phyloP scores from a whole-genome alignment of 2,888 invertebrate genomes.

The Gastracanthus pulcherrimus region DNA sequence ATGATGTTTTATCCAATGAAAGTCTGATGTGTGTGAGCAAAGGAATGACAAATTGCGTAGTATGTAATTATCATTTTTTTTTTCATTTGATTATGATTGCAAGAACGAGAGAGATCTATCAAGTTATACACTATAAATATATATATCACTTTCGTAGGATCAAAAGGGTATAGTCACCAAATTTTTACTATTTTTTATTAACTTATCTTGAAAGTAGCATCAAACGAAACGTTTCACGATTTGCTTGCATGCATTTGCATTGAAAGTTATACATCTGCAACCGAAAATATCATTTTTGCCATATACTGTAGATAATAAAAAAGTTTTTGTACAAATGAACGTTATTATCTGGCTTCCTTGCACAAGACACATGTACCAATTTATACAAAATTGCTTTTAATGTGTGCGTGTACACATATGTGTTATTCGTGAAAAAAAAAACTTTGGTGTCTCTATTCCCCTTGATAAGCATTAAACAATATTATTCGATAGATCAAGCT shows the following conservation, averaged over 20 bases:
- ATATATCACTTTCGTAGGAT: slow-evolving; percentile 26
- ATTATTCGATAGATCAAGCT: slow-evolving; percentile 46
- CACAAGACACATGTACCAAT: slow-evolving; percentile 32
- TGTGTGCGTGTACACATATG: slow-evolving; percentile 48
- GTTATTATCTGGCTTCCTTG: slow-evolving; percentile 46
- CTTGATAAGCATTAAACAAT: slow-evolving; percentile 37
- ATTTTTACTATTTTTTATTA: slow-evolving; percentile 45
- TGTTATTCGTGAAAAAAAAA: slow-evolving; percentile 46
- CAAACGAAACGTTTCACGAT: background rate
- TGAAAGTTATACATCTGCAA: slow-evolving; percentile 36
- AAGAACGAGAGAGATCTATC: slow-evolving; percentile 26
- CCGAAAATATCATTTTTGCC: slow-evolving; percentile 37
- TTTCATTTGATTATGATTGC: slow-evolving; percentile 14
- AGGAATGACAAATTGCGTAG: slow-evolving; percentile 51
- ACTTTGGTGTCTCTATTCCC: slow-evolving; percentile 37
- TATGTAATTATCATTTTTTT: slow-evolving; percentile 26
- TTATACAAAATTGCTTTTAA: slow-evolving; percentile 46
- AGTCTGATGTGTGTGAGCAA: slow-evolving; percentile 49
- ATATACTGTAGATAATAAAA: slow-evolving; percentile 31
- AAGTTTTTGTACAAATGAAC: slow-evolving; percentile 46
- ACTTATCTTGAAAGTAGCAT: slow-evolving; percentile 26
- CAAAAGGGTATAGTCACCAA: slow-evolving; percentile 13
- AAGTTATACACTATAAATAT: background rate
- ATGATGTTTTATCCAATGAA: slow-evolving; percentile 33
- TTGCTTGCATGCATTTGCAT: slow-evolving; percentile 20